Base-by-base conservation (phyloP, 2,113 vertebrate genomes). In the Otocyon megalotis region DNA sequence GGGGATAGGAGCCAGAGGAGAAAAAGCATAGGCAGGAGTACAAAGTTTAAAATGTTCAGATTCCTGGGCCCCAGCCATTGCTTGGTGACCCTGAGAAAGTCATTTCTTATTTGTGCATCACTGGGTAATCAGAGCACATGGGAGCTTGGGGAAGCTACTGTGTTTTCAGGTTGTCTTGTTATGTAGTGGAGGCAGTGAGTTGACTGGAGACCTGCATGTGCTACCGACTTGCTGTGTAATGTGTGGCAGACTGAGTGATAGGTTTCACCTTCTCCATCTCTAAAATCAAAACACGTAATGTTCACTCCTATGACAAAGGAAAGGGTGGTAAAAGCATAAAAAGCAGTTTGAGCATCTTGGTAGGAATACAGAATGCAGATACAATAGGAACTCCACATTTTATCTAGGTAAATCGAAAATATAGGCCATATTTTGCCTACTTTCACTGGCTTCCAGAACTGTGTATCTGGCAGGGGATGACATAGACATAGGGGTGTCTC, bases 361-460 rank as follows among this genome's bases (percentile, higher is more conserved):
- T 62, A 90, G 58, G 72, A 88, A 83, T 90, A 50, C 90, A 50
- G 0, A 60, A 43, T 67, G 71, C 24, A 81, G 7, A 43, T 26
- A 69, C 22, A 88, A 60, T 2, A 67, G 67, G 53, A 90, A 2
- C 13, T 85, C n/a, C 53, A 58, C 56, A 62, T 81, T 87, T 60
- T 76, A 87, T 88, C 95, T 71, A 90, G 60, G 65, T 85, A 84
- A 95, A 83, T 0, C 12, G 80, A 60, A 35, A n/a, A 77, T 14
- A 30, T 19, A 67, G 22, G 32, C 10, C 15, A 30, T 26, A 1
- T 58, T 95, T 92, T 74, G 32, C 32, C 60, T 90, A 4, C 50
- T 87, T 76, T 76, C 37, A 77, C 30, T 69, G n/a, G 17, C 93
- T 92, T 97, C n/a, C 35, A 90, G 71, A 81, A 81, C 12, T 50